Conservation (phyloP, 2,888 invertebrate species). For the Pinctada fucata region DNA sequence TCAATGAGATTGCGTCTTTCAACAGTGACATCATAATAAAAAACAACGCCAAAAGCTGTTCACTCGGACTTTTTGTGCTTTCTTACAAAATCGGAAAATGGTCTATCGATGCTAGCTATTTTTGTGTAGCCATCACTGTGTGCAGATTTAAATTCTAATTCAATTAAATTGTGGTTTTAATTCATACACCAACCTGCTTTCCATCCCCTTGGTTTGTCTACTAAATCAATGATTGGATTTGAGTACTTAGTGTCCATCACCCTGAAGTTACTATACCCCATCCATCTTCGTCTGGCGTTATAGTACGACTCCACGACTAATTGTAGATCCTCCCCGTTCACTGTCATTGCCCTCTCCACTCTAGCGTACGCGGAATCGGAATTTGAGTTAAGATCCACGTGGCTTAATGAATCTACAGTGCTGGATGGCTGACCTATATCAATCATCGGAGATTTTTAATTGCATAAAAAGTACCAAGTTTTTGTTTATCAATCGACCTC, state of each 20-base stretch:
- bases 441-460: too few relatives aligned
- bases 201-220: conserved; percentile 38
- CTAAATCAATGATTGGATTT: conserved; percentile 36
- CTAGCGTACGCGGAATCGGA: background rate
- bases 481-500: too few relatives aligned
- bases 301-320: conserved; percentile 6
- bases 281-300: background rate
- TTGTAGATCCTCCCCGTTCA: background rate
- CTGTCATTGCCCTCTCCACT: background rate
- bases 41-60: too few relatives aligned
- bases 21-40: too few relatives aligned
- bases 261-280: conserved; percentile 27
- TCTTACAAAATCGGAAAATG: too few relatives aligned
- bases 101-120: too few relatives aligned
- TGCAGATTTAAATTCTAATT: too few relatives aligned
- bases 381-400: background rate
- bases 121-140: too few relatives aligned
- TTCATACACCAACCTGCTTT: conserved; percentile 21
- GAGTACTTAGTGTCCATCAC: conserved; percentile 27
- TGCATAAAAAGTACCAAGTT: too few relatives aligned
- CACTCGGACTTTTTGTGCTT: too few relatives aligned
- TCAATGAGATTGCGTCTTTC: too few relatives aligned
- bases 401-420: background rate
- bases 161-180: too few relatives aligned
- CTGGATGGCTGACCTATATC: background rate